phyloP scores from a whole-genome alignment of 2,797 vertebrate genomes.

The Aldrovandia affinis region DNA sequence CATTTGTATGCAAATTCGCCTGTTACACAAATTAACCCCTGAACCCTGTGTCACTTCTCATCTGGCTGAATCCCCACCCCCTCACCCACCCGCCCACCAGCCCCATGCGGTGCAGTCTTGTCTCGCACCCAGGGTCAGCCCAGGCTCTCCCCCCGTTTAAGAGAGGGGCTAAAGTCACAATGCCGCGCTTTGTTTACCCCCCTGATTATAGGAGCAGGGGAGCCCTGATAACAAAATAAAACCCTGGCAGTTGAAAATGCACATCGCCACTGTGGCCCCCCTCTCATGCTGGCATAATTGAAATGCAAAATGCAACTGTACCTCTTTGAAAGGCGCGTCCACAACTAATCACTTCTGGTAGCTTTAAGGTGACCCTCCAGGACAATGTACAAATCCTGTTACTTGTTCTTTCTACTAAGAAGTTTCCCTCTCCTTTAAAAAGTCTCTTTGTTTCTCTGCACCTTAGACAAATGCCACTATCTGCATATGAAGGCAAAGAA shows the following conservation, averaged over 20 bases:
- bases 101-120: constrained; percentile 65
- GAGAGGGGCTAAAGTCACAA: constrained; percentile 63
- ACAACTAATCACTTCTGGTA: constrained; percentile 66
- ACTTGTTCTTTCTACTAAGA: constrained; percentile 69
- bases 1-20: constrained; percentile 99
- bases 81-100: constrained; percentile 28
- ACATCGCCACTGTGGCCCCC: constrained; percentile 57
- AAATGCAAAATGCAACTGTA: constrained; percentile 65
- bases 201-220: constrained; percentile 55
- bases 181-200: constrained; percentile 76
- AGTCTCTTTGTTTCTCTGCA: constrained; percentile 77
- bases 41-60: constrained; percentile 96
- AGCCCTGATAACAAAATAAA: constrained; percentile 27
- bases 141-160: constrained; percentile 49
- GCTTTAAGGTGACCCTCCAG: constrained; percentile 74
- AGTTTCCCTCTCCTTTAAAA: constrained; percentile 67
- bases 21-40: constrained; percentile 99
- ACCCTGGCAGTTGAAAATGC: constrained; percentile 66
- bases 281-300: constrained; percentile 57
- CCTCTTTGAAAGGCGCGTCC: constrained; percentile 25
- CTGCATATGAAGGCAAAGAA: constrained; percentile 86
- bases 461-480: constrained; percentile 85
- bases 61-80: constrained; percentile 81
- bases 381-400: constrained; percentile 59
- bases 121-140: constrained; percentile 74